Evolutionary conservation across 2,888 invertebrate species (phyloP), one percentile per base, ranked within the genome.

Genomic region (Pheosia tremula): DNA sequence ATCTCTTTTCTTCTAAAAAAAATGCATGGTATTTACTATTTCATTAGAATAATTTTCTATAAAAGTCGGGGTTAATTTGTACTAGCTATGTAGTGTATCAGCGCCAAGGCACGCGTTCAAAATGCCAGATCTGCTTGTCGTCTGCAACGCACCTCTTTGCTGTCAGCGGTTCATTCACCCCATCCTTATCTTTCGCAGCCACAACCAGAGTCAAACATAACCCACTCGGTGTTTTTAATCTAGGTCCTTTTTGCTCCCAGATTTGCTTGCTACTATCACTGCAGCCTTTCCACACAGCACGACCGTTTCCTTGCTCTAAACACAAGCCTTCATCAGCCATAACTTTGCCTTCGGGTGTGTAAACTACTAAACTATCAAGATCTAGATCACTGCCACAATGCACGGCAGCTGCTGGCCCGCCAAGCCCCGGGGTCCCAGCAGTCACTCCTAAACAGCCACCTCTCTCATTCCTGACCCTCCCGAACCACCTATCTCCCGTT

Each of bases 281-380:
- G 78, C 97, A 97, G 36, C 96, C 95, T 88, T 96, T 95, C 83
- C 97, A 96, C 63, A 96, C 93, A 0, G 96, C 97, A 60, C 94
- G 90, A 0, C 95, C 95, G 74, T 94, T 96, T 0, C 94, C 94
- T 75, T 95, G 94, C 79, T 98, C 97, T 62, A 98, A 89, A 76
- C 98, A 98, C 5, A 98, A 93, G 7, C 97, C 97, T 83, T 98
- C 98, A 80, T 98, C 98, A 0, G 97, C 97, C 97, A 98, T 98
- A 58, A 98, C 90, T 66, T 94, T 94, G 0, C 97, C 97, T 45
- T 95, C 95, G 45, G 94, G 91, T 0, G 96, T 96, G 87, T 96
- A 96, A 4, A 97, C 95, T 72, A 97, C 94, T 90, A 97, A 94
- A 82, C 97, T 97, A 59, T 96, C 94, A 60, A 95, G 91, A 75